Conservation (phyloP, 2,888 invertebrate genomes). For the Nudaria mundana region DNA sequence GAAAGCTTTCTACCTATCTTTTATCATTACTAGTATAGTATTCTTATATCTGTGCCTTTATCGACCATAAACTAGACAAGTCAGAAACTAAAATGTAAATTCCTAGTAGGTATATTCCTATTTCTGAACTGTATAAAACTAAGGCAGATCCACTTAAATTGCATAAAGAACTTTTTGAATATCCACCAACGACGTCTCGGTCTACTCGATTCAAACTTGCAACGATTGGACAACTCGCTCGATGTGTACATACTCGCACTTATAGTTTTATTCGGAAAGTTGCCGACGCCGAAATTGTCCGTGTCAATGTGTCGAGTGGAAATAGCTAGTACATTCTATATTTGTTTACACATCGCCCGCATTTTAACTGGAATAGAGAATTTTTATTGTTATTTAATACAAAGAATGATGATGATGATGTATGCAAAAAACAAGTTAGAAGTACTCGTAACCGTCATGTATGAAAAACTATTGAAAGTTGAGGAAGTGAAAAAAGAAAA, state of each 20-base stretch:
- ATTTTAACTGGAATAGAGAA: slow-evolving; percentile 2
- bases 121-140: slow-evolving; percentile 20
- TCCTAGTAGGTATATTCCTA: slow-evolving; percentile 8
- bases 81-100: slow-evolving; percentile 11
- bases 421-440: no score
- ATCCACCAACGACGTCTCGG: no score
- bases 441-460: no score
- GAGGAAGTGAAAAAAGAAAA: no score
- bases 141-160: slow-evolving; percentile 21
- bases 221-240: slow-evolving; percentile 27
- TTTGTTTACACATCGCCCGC: slow-evolving; percentile 13
- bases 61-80: no score
- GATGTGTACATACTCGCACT: no score
- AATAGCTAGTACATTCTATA: slow-evolving; percentile 6
- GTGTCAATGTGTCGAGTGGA: slow-evolving; percentile 18
- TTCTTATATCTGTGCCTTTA: no score
- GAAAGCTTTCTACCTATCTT: neutral
- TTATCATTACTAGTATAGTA: no score
- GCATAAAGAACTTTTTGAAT: slow-evolving; percentile 26
- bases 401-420: no score
- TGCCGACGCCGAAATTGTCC: slow-evolving; percentile 27
- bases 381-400: no score
- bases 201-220: slow-evolving; percentile 25
- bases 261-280: slow-evolving; percentile 35
- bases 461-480: no score